Conservation (phyloP, 2,888 invertebrate genomes). For the Octonoba sinensis region DNA sequence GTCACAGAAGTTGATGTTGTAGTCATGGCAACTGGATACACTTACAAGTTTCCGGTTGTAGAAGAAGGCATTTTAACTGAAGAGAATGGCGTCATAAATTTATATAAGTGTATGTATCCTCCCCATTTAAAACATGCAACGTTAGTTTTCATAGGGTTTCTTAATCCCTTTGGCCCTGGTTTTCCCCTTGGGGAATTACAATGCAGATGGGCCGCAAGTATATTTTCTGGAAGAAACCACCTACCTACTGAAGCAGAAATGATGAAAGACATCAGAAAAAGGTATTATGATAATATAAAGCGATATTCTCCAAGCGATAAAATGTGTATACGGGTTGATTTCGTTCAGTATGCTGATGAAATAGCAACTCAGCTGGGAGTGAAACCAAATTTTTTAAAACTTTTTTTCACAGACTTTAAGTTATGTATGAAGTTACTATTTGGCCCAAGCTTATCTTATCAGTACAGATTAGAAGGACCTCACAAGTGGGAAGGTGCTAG, state of each 20-base stretch:
- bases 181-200: slow-evolving; percentile 66
- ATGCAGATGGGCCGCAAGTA: slow-evolving; percentile 45
- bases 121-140: slow-evolving; percentile 66
- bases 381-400: slow-evolving; percentile 70
- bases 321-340: slow-evolving; percentile 65
- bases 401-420: slow-evolving; percentile 67
- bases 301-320: slow-evolving; percentile 30
- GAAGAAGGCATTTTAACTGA: slow-evolving; percentile 33
- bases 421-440: slow-evolving; percentile 66
- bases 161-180: slow-evolving; percentile 65
- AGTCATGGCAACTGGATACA: slow-evolving; percentile 65
- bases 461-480: slow-evolving; percentile 71
- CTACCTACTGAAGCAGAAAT: slow-evolving; percentile 40
- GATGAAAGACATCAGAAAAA: slow-evolving; percentile 12
- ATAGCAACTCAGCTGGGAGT: slow-evolving; percentile 71
- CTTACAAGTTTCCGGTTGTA: slow-evolving; percentile 35
- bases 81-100: slow-evolving; percentile 22
- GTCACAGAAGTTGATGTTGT: slow-evolving; percentile 53
- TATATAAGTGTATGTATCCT: slow-evolving; percentile 67
- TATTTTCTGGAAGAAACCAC: slow-evolving; percentile 41
- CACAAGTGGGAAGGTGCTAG: slow-evolving; percentile 72
- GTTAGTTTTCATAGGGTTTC: slow-evolving; percentile 67
- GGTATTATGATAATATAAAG: slow-evolving; percentile 8
- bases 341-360: slow-evolving; percentile 71
- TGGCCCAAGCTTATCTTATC: slow-evolving; percentile 68